Percentiles rank a stretch among this genome's conserved stretches.
These are phyloP conservation scores for Cyprinodon variegatus DNA, from an alignment of 2,113 vertebrate species.

Conservation along the genomic window DNA sequence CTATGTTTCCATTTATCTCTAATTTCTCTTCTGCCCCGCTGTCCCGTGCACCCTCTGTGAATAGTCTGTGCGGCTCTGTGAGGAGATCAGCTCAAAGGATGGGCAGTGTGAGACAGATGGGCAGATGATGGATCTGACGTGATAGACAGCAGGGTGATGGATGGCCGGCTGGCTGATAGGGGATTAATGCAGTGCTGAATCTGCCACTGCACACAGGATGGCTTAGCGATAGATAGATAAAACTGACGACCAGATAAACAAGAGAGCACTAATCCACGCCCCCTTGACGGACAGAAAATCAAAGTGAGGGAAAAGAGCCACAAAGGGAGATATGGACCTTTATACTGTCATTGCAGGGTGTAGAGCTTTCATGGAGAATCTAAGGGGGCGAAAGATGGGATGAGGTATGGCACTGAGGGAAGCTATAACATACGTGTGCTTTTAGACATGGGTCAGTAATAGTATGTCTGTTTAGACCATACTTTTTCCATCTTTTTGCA, in stretches of 20 bases:
- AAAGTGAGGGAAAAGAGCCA: conserved; percentile 70
- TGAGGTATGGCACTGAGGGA: conserved; percentile 13
- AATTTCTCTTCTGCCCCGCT: conserved; percentile 44
- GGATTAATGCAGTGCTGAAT: conserved; percentile 82
- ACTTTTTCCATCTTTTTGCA: conserved; percentile 7
- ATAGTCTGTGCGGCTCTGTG: conserved; percentile 55
- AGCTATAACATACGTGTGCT: conserved; percentile 25
- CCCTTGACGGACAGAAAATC: conserved; percentile 81
- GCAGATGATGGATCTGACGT: conserved; percentile 83
- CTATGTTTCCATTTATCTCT: conserved; percentile 52
- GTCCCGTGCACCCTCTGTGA: conserved; percentile 49
- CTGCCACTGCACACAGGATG: conserved; percentile 64
- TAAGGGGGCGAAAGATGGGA: conserved; percentile 42
- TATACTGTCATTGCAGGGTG: conserved; percentile 35
- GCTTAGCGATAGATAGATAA: conserved; percentile 81
- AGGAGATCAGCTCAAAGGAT: conserved; percentile 67
- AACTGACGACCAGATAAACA: conserved; percentile 83
- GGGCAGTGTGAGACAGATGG: conserved; percentile 80
- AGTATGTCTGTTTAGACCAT: conserved; percentile 13
- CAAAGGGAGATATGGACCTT: conserved; percentile 51
- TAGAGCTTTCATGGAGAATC: conserved; percentile 38
- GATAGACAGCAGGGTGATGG: conserved; percentile 82
- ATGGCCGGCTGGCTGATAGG: conserved; percentile 79
- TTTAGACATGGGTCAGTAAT: conserved; percentile 25
- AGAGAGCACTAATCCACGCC: conserved; percentile 82